Conservation (phyloP, 2,888 invertebrate species). For the Deladenus siricidicola region DNA sequence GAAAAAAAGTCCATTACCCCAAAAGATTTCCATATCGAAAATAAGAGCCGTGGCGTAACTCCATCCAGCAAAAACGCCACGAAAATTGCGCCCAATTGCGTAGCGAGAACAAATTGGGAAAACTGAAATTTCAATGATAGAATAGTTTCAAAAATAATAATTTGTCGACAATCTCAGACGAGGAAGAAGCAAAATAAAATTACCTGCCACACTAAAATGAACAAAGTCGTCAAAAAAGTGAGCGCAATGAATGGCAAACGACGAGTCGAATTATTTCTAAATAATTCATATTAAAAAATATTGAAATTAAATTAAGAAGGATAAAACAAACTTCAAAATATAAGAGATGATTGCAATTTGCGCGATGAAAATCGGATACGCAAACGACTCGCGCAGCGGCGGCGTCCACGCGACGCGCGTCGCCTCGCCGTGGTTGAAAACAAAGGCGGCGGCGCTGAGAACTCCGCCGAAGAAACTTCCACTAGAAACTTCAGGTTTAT, state of each 20-base stretch:
- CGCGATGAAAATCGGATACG: constrained; percentile 69
- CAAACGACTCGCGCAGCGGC: constrained; percentile 75
- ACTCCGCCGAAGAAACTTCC: constrained; percentile 67
- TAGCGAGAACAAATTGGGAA: constrained; percentile 72
- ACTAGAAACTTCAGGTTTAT: constrained; percentile 55
- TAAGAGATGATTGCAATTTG: constrained; percentile 68
- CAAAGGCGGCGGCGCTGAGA: constrained; percentile 66
- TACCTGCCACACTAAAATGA: constrained; percentile 59
- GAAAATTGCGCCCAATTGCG: constrained; percentile 69
- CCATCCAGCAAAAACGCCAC: constrained; percentile 61
- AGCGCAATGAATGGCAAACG: constrained; percentile 31
- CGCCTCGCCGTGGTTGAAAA: constrained; percentile 72
- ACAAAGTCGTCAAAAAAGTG: constrained; percentile 52
- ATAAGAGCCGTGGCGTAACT: constrained; percentile 53
- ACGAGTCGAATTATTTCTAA: constrained; percentile 7
- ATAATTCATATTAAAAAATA: constrained; percentile 2
- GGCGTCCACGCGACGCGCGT: constrained; percentile 80
- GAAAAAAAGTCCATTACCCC: constrained; percentile 54
- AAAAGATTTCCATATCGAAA: constrained; percentile 56
- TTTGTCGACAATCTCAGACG: neutral
- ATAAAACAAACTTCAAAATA: constrained; percentile 50
- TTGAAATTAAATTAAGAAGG: neutral
- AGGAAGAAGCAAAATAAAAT: constrained; percentile 5
- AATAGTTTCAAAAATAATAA: neutral
- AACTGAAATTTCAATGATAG: constrained; percentile 64